Evolutionary conservation across 2,797 vertebrate species (phyloP), one percentile per base, ranked within the genome.

Genomic region (Lutjanus argentimaculatus): DNA sequence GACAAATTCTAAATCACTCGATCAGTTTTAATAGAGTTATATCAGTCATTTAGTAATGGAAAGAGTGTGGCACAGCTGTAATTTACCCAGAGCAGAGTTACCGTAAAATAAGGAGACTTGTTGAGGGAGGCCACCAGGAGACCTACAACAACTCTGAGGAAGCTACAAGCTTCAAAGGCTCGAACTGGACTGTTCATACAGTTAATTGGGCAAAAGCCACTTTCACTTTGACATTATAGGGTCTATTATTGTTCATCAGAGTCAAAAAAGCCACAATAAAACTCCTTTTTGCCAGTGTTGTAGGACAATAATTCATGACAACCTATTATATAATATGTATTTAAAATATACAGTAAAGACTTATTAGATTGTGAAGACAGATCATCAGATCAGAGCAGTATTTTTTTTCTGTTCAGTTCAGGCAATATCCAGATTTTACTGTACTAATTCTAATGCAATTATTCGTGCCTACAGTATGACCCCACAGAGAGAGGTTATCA

Each of bases 101-200:
- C 43, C 3, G 8, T 75, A 53, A 22, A 46, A 21, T 45, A 19
- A 43, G 52, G 52, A 64, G 51, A 62, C 49, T 36, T 13, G 36
- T 25, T 49, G 51, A 40, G 6, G 49, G 61, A 74, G 63, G 43
- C 25, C 53, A 58, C 19, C 42, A 40, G 40, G 58, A 12, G 49
- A 43, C 48, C 49, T 48, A 5, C 16, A 5, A 52, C 15, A 52
- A 13, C 16, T n/a, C 59, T 42, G n/a, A 36, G 46, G 49, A 22
- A 59, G n/a, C 25, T 59, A 9, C 66, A 52, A 69, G 53, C 56
- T 40, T 43, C 70, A 40, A 36, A 45, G 40, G n/a, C 45, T 58
- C 21, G 30, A 22, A 43, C 11, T 52, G 10, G 4, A 12, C 25
- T 53, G 17, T 7, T 7, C 15, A 52, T 25, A 19, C 52, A 59